Evolutionary conservation across 2,888 invertebrate species (phyloP).

Genomic region (Thereva unica): DNA sequence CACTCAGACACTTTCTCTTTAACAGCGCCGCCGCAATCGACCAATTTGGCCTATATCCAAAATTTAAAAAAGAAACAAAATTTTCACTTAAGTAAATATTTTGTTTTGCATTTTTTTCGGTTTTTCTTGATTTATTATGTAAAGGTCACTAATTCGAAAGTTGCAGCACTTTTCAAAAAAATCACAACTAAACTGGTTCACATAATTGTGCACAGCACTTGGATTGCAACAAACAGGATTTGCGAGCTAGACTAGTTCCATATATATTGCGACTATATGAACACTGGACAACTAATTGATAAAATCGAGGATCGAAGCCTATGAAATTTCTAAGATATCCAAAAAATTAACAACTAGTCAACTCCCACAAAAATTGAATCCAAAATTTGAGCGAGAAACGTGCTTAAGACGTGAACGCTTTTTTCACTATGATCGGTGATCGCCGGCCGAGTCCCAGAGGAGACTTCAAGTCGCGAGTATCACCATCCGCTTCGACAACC

Average conservation of each 20-base stretch:
- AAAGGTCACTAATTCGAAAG: too few species aligned
- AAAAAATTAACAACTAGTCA: neutral
- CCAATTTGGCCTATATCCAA: too few species aligned
- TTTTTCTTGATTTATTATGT: too few species aligned
- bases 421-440: slow-evolving; percentile 7
- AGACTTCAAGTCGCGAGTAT: neutral
- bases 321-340: too few species aligned
- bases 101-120: too few species aligned
- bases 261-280: neutral
- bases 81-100: too few species aligned
- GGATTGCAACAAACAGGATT: neutral
- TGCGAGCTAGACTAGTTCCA: slow-evolving; percentile 13
- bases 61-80: too few species aligned
- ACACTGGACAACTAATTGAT: too few species aligned
- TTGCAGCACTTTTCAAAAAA: neutral
- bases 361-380: slow-evolving; percentile 5
- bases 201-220: neutral
- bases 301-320: too few species aligned
- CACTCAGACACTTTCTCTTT: too few species aligned
- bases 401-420: slow-evolving; percentile 3
- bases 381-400: slow-evolving; percentile 1
- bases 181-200: slow-evolving; percentile 5
- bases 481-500: too few species aligned
- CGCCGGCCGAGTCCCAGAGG: slow-evolving; percentile 8
- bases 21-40: too few species aligned